A percentile compares a stretch with the other conserved stretches of the same genome.
Evolutionary conservation across 2,797 vertebrate species (phyloP).

Genomic region (Parambassis ranga): DNA sequence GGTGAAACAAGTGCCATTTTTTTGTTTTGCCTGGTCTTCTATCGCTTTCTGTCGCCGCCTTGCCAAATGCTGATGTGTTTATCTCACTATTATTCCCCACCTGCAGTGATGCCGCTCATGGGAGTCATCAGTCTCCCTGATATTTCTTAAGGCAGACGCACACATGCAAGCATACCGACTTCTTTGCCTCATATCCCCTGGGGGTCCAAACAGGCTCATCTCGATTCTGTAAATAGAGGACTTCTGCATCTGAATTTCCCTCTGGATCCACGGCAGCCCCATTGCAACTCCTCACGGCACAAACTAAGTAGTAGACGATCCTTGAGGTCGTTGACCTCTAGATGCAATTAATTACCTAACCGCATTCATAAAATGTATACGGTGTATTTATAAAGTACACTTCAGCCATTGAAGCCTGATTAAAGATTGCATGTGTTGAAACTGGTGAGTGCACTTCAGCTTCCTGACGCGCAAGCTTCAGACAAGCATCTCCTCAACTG

Average conservation of each 20-base stretch:
- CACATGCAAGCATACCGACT: conserved; percentile 26
- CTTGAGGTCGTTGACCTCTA: conserved; percentile 45
- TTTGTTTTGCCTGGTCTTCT: background rate
- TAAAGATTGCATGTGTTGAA: conserved; percentile 13
- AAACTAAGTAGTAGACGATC: conserved; percentile 30
- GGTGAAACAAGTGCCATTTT: conserved; percentile 38
- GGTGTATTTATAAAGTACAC: conserved; percentile 6
- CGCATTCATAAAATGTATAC: background rate
- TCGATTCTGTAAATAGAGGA: conserved; percentile 49
- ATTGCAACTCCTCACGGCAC: conserved; percentile 8
- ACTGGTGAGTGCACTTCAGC: conserved; percentile 20
- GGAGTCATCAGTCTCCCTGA: conserved; percentile 43
- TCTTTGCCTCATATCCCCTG: conserved; percentile 42
- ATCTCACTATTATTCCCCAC: conserved; percentile 50
- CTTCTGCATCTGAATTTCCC: conserved; percentile 23
- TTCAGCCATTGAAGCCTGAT: conserved; percentile 17
- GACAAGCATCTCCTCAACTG: conserved; percentile 12
- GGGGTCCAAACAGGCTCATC: conserved; percentile 39
- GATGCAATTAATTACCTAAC: conserved; percentile 33
- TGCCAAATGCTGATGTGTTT: conserved; percentile 46
- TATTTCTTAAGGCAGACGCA: conserved; percentile 38
- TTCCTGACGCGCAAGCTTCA: conserved; percentile 26
- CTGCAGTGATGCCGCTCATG: conserved; percentile 32
- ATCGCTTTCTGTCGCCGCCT: conserved; percentile 2
- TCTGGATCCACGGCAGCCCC: conserved; percentile 25